Evolutionary conservation across 2,797 vertebrate genomes (phyloP).

Genomic region (Mionectes olivaceus): DNA sequence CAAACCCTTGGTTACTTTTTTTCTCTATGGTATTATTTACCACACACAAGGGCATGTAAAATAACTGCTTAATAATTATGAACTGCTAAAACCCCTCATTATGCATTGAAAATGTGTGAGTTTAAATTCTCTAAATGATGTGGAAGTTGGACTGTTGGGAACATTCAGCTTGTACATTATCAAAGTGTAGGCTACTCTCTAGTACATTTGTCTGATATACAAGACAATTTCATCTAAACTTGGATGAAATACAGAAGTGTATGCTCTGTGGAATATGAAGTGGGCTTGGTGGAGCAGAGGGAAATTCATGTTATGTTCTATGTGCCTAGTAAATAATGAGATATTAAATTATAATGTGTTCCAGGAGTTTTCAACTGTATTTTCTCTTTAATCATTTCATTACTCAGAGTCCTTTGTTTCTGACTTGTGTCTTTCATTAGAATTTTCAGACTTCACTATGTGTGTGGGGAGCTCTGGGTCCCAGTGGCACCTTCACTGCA

Average conservation of each 20-base stretch:
- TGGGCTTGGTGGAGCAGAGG: conserved; percentile 43
- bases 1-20: conserved; percentile 33
- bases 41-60: conserved; percentile 44
- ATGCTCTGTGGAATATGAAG: conserved; percentile 63
- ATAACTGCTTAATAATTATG: conserved; percentile 58
- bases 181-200: conserved; percentile 40
- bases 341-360: conserved; percentile 69
- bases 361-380: conserved; percentile 53
- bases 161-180: conserved; percentile 26
- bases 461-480: background rate
- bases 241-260: conserved; percentile 29
- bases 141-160: conserved; percentile 33
- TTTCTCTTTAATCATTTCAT: conserved; percentile 64
- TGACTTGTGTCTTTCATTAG: conserved; percentile 48
- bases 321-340: conserved; percentile 64
- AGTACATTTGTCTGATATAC: conserved; percentile 51
- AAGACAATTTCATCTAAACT: conserved; percentile 55
- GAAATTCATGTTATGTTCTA: conserved; percentile 54
- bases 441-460: background rate
- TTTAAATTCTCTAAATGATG: conserved; percentile 26
- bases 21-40: conserved; percentile 40
- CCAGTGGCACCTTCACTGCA: background rate
- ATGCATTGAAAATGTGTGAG: conserved; percentile 12
- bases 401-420: conserved; percentile 39
- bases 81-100: conserved; percentile 35